Evolutionary conservation across 2,888 invertebrate species (phyloP).

Genomic region (Sphecodes monilicornis): DNA sequence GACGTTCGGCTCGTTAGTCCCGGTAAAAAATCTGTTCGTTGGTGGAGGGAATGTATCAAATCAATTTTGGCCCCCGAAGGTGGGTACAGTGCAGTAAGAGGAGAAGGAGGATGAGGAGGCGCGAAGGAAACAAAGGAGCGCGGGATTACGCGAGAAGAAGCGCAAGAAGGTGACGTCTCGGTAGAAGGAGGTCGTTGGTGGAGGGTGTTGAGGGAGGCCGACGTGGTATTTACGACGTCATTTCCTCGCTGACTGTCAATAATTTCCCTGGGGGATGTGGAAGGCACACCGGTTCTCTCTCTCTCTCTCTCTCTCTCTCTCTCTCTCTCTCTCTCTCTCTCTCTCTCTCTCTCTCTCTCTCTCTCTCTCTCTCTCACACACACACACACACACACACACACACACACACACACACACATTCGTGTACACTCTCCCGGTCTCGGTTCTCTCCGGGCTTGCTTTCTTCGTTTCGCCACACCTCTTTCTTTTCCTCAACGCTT

Average conservation of each 20-base stretch:
- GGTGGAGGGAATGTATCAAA: constrained; percentile 36
- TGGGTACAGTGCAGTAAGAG: neutral
- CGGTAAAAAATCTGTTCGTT: constrained; percentile 14
- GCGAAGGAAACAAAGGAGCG: constrained; percentile 70
- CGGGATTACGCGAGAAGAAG: constrained; percentile 64
- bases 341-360: no score
- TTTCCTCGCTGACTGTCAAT: constrained; percentile 84
- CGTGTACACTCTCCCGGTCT: neutral
- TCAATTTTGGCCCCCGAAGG: constrained; percentile 25
- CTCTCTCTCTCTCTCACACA: no score
- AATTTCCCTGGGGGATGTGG: constrained; percentile 83
- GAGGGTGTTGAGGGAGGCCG: constrained; percentile 56
- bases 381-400: no score
- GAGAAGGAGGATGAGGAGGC: neutral
- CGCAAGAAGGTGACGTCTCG: constrained; percentile 54
- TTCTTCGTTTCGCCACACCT: constrained; percentile 41
- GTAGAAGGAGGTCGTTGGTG: constrained; percentile 40
- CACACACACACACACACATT: no score
- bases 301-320: constrained; percentile 17
- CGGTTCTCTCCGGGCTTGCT: neutral
- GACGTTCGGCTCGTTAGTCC: constrained; percentile 20
- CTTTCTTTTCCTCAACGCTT: constrained; percentile 41
- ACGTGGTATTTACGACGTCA: constrained; percentile 84
- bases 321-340: no score
- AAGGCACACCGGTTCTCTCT: constrained; percentile 69